phyloP scores from a whole-genome alignment of 2,888 invertebrate genomes.

The Tiphia femorata region DNA sequence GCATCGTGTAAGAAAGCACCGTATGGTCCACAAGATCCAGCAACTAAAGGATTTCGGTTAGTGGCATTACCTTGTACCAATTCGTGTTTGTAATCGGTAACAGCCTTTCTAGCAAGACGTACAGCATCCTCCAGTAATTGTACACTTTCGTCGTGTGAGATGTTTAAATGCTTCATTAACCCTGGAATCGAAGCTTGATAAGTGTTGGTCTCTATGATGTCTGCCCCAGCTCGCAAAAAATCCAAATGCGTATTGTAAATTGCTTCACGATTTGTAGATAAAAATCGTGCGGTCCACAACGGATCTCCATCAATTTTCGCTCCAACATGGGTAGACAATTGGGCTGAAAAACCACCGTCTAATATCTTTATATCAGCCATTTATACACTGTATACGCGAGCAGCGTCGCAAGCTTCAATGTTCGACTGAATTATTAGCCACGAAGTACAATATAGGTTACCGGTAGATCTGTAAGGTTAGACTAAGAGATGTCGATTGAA shows the following conservation, averaged over 20 bases:
- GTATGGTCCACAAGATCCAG: constrained; percentile 93
- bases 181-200: constrained; percentile 70
- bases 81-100: constrained; percentile 67
- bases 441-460: too few species aligned
- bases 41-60: constrained; percentile 75
- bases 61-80: constrained; percentile 29
- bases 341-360: constrained; percentile 86
- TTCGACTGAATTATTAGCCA: too few species aligned
- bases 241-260: constrained; percentile 86
- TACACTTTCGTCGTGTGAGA: constrained; percentile 77
- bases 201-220: constrained; percentile 75
- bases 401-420: too few species aligned
- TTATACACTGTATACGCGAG: too few species aligned
- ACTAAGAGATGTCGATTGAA: too few species aligned
- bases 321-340: constrained; percentile 82
- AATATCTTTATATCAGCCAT: constrained; percentile 63
- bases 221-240: constrained; percentile 87
- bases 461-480: too few species aligned
- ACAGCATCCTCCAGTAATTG: constrained; percentile 75
- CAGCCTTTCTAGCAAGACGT: constrained; percentile 80
- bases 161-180: constrained; percentile 80
- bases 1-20: constrained; percentile 92
- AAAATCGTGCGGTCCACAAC: constrained; percentile 88
- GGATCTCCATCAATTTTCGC: constrained; percentile 87
- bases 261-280: constrained; percentile 83